Base-by-base conservation (phyloP, 2,113 vertebrate genomes). In the Indicator indicator region DNA sequence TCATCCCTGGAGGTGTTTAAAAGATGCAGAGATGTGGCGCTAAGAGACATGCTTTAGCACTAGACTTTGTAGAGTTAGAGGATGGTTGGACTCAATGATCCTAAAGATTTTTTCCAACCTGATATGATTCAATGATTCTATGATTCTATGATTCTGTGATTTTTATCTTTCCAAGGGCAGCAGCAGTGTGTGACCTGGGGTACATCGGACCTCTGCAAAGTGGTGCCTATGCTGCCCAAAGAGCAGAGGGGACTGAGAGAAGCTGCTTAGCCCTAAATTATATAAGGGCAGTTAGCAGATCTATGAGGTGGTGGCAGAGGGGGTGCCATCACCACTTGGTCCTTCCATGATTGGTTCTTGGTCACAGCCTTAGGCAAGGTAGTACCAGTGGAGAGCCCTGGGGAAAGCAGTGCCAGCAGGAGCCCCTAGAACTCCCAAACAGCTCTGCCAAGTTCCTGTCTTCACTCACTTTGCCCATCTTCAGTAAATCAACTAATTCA, bases 361-460 rank as follows among this genome's bases (percentile, higher is more conserved):
- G 23, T 26, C 30, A 19, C 2, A 73, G 26, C 32, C 69, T 32
- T 16, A 12, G 56, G 36, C 44, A 54, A 52, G 19, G 23, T 33
- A 88, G 59, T 9, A 23, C 30, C 0, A 0, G 28, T 2, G 3
- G 24, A 63, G 20, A 64, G 23, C 24, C 44, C 30, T 38, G 44
- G 36, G 30, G 44, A 56, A 36, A 46, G 7, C 26, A 81, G 16
- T 10, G 58, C 21, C 38, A 62, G 38, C 28, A 76, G 71, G 26
- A 65, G 36, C 50, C 55, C 52, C 30, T 36, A 60, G 38, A 69
- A 17, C 26, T 28, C 42, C 38, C 21, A 40, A 30, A 54, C 5
- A 50, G 9, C 15, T 82, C 86, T 13, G 30, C 58, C 60, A 62
- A 58, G 21, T 20, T 74, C 1, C 0, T 48, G 8, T 21, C 33